A percentile compares a stretch with the other conserved stretches of the same genome.
These are phyloP conservation scores for Daubentonia madagascariensis DNA, from an alignment of 2,113 vertebrate species.

Conservation along the genomic window DNA sequence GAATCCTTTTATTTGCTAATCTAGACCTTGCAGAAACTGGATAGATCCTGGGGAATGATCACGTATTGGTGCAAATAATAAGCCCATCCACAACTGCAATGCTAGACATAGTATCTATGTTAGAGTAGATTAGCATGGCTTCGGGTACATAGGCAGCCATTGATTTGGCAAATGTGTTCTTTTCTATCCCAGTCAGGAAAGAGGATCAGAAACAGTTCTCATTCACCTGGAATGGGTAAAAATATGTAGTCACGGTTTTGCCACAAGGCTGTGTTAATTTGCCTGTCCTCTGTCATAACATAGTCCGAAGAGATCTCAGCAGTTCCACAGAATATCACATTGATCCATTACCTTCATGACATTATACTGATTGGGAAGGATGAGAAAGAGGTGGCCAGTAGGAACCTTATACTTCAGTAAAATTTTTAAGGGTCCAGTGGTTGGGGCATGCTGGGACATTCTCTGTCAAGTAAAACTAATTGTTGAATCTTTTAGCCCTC, in stretches of 20 bases:
- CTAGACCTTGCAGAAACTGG: neutral
- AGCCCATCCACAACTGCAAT: neutral
- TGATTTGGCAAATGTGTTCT: neutral
- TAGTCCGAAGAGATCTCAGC: neutral
- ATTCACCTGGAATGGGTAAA: neutral
- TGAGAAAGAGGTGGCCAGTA: neutral
- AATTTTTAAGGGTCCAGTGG: neutral
- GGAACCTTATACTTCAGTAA: neutral
- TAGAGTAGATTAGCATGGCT: neutral
- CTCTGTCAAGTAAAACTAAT: neutral
- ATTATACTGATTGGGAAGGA: neutral
- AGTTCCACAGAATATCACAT: neutral
- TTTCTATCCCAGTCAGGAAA: conserved; percentile 1
- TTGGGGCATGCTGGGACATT: neutral
- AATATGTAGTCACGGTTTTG: neutral
- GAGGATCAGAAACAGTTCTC: neutral
- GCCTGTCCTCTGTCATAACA: neutral
- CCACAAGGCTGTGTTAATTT: neutral
- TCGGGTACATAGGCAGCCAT: neutral
- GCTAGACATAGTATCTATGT: neutral
- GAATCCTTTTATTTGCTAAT: neutral
- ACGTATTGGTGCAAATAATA: neutral
- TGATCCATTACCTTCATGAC: neutral
- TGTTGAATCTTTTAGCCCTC: neutral
- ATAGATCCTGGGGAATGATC: neutral